A percentile compares a stretch with the other conserved stretches of the same genome.
phyloP scores from a whole-genome alignment of 2,113 vertebrate genomes.

The Apteryx owenii region DNA sequence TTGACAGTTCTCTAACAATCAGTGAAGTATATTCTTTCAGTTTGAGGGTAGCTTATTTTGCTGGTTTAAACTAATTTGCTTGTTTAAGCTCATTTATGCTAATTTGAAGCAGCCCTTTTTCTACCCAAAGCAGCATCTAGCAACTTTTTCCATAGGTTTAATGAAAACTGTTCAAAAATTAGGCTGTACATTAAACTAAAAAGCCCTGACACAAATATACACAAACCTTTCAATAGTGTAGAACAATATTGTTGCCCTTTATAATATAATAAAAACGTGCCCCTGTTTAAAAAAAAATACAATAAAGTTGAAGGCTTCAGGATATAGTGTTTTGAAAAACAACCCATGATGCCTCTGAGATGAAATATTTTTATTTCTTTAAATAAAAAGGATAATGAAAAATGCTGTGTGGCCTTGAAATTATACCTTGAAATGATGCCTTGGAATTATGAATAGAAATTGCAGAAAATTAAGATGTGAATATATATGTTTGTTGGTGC shows the following conservation, averaged over 20 bases:
- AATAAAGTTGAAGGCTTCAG: not conserved
- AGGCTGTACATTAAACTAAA: not conserved
- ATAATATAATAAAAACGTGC: not conserved
- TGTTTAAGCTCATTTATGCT: not conserved
- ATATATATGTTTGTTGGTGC: slow-evolving; percentile 33
- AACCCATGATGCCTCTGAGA: not conserved
- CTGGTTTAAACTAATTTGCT: not conserved
- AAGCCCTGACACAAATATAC: not conserved
- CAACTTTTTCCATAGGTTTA: not conserved
- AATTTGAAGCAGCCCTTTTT: not conserved
- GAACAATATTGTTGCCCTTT: not conserved
- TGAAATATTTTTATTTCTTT: slow-evolving; percentile 15
- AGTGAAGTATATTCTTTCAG: not conserved
- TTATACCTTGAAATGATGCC: not conserved
- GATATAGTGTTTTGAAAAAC: not conserved
- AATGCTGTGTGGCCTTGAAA: not conserved
- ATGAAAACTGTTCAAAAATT: not conserved
- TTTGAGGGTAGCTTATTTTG: not conserved
- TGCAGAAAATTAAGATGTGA: not conserved
- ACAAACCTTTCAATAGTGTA: not conserved
- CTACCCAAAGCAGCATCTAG: not conserved
- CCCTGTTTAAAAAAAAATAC: not conserved
- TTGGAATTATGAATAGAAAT: slow-evolving; percentile 17
- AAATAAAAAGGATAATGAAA: not conserved
- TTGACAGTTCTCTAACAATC: not conserved